Evolutionary conservation across 2,888 invertebrate species (phyloP).

Genomic region (Lithophane leautieri): DNA sequence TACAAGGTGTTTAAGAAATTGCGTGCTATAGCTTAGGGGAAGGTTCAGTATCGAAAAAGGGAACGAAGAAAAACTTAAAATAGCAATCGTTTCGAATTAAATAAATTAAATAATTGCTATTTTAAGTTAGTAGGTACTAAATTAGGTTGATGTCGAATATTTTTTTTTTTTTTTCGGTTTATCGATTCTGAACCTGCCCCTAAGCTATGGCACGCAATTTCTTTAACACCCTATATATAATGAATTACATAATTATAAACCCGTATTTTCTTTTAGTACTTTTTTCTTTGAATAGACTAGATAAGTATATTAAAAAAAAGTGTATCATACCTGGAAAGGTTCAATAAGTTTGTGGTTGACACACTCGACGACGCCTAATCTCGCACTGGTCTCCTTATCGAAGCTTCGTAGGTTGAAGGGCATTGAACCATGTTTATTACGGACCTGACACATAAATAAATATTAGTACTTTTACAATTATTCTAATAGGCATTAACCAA

Average conservation of each 20-base stretch:
- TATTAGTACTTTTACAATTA: not conserved
- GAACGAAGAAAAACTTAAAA: too few species aligned
- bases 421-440: constrained; percentile 98
- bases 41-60: too few species aligned
- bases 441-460: constrained; percentile 87
- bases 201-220: too few species aligned
- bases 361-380: constrained; percentile 99
- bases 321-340: constrained; percentile 96
- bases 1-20: too few species aligned
- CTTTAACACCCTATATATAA: too few species aligned
- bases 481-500: not conserved
- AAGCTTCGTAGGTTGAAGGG: constrained; percentile 98
- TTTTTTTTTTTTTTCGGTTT: too few species aligned
- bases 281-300: not conserved
- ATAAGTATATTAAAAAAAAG: not conserved
- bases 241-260: not conserved
- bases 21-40: too few species aligned
- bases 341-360: constrained; percentile 99
- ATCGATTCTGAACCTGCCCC: too few species aligned
- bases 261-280: not conserved
- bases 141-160: too few species aligned
- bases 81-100: too few species aligned
- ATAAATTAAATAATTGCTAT: too few species aligned
- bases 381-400: constrained; percentile 99
- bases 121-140: too few species aligned